phyloP scores from a whole-genome alignment of 1,140 invertebrate genomes.

The Heliconius hewitsoni region DNA sequence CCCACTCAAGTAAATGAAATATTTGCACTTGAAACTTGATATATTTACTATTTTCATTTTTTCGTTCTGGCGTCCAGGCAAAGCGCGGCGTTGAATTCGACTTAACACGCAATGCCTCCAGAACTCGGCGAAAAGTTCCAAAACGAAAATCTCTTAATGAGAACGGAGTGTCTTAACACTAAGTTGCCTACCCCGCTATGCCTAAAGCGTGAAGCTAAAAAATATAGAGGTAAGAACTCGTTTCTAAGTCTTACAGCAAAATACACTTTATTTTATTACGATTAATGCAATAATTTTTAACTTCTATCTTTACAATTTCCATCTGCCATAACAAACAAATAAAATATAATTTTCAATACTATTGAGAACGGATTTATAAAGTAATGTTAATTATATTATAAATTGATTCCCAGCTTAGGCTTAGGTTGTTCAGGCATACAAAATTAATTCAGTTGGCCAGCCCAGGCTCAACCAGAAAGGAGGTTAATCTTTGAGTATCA shows the following conservation, averaged over 20 bases:
- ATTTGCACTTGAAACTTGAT: too few species aligned
- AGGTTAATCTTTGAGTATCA: conserved; percentile 25
- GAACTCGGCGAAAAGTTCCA: too few species aligned
- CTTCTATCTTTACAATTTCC: background rate
- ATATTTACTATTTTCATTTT: too few species aligned
- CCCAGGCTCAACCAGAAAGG: background rate
- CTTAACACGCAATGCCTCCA: too few species aligned
- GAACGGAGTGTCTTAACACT: too few species aligned
- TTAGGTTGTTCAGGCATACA: background rate
- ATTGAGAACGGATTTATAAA: background rate
- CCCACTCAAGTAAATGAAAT: too few species aligned
- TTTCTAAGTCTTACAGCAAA: background rate
- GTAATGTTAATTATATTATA: background rate
- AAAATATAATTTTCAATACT: background rate
- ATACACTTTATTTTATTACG: background rate
- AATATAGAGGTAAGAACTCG: background rate
- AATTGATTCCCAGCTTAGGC: background rate
- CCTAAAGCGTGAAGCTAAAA: too few species aligned
- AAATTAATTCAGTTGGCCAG: conserved; percentile 9
- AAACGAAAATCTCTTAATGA: too few species aligned
- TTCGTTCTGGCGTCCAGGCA: too few species aligned
- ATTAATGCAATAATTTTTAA: background rate
- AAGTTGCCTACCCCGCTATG: too few species aligned
- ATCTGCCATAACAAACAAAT: background rate
- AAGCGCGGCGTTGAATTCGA: too few species aligned